Conservation (phyloP, 2,888 invertebrate genomes). For the Phorcus lineatus region DNA sequence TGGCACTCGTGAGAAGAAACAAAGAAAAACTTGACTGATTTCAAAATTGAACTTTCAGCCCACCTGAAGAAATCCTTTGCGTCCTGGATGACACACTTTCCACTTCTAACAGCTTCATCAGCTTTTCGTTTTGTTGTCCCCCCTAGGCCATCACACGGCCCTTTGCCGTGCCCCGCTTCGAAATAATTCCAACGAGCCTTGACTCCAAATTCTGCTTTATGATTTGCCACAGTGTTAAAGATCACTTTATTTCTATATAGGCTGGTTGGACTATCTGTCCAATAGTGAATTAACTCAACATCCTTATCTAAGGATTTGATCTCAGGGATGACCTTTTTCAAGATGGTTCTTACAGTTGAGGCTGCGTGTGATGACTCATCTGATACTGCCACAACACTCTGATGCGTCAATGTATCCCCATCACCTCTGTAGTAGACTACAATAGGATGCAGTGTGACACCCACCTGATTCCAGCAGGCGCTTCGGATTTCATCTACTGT, state of each 20-base stretch:
- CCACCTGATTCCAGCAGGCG: conserved; percentile 40
- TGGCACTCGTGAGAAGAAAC: no score
- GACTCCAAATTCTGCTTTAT: conserved; percentile 30
- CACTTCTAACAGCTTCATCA: conserved; percentile 32
- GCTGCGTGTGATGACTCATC: neutral
- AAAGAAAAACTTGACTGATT: no score
- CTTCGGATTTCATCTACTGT: conserved; percentile 37
- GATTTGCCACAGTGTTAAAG: conserved; percentile 38
- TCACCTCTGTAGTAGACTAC: neutral
- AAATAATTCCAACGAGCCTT: conserved; percentile 41
- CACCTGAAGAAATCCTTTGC: no score
- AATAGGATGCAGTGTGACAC: conserved; percentile 29
- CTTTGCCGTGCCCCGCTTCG: conserved; percentile 43
- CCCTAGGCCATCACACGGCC: conserved; percentile 23
- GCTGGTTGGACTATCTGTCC: neutral
- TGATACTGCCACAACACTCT: conserved; percentile 29
- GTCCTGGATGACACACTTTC: no score
- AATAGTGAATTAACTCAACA: conserved; percentile 25
- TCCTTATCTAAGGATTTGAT: neutral
- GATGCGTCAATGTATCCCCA: conserved; percentile 24
- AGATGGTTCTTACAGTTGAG: neutral
- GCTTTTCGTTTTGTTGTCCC: conserved; percentile 36
- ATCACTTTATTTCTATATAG: conserved; percentile 46
- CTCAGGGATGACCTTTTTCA: neutral
- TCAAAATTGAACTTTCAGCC: no score